Conservation (phyloP, 2,113 vertebrate genomes). For the Anarrhichthys ocellatus region DNA sequence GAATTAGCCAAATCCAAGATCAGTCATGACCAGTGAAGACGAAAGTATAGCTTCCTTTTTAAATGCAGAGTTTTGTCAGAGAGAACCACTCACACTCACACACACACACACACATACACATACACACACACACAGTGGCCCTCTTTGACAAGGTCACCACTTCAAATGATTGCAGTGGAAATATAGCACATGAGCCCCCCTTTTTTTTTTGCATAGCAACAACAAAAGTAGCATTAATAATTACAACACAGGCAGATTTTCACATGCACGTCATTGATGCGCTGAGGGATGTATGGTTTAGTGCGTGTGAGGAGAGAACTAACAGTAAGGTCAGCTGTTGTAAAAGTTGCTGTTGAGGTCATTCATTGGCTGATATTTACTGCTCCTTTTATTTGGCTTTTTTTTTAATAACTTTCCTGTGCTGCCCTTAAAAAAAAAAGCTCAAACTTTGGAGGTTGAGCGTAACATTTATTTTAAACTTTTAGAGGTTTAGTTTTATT, state of each 20-base stretch:
- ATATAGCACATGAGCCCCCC: slow-evolving; percentile 57
- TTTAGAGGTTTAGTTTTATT: slow-evolving; percentile 7
- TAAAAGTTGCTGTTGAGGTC: slow-evolving; percentile 43
- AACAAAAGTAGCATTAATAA: slow-evolving; percentile 57
- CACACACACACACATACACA: no score
- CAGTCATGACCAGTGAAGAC: slow-evolving; percentile 11
- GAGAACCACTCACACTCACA: slow-evolving; percentile 1
- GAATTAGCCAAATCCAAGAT: slow-evolving; percentile 43
- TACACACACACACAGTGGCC: slow-evolving; percentile 34
- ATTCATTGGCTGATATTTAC: slow-evolving; percentile 5
- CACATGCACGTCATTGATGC: neutral
- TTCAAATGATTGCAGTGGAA: slow-evolving; percentile 67
- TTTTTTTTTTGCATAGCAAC: slow-evolving; percentile 78
- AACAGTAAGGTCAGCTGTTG: slow-evolving; percentile 31
- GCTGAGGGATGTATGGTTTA: neutral
- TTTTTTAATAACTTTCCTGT: slow-evolving; percentile 15
- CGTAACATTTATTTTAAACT: slow-evolving; percentile 21
- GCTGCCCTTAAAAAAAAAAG: neutral
- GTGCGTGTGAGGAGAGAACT: neutral
- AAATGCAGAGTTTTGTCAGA: slow-evolving; percentile 38
- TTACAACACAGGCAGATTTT: slow-evolving; percentile 16
- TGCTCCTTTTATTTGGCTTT: slow-evolving; percentile 9
- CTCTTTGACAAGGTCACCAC: slow-evolving; percentile 75
- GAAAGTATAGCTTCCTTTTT: slow-evolving; percentile 39
- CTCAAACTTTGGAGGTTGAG: neutral